Evolutionary conservation across 2,888 invertebrate species (phyloP).

Genomic region (Synergus gifuensis): DNA sequence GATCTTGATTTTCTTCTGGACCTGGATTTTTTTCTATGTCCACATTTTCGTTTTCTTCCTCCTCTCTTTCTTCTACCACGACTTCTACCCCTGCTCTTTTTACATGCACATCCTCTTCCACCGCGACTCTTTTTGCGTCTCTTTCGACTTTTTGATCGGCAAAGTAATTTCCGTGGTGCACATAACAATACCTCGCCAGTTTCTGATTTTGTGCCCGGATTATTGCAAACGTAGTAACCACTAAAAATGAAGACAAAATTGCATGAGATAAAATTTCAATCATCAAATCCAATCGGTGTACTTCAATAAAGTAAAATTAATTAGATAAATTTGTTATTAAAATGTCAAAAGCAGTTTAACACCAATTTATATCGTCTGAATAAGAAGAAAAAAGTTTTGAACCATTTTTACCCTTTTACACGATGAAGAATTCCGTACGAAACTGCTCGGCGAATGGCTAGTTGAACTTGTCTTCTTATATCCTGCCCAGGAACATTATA

Average conservation of each 20-base stretch:
- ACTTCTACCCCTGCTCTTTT: too few species aligned
- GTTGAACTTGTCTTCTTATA: constrained; percentile 65
- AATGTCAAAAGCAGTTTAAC: neutral
- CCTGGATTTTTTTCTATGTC: constrained; percentile 26
- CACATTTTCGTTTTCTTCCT: neutral
- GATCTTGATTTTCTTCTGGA: constrained; percentile 33
- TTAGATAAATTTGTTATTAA: constrained; percentile 3
- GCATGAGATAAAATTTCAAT: too few species aligned
- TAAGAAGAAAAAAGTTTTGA: too few species aligned
- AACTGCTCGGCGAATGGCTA: constrained; percentile 70
- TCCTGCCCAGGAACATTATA: constrained; percentile 65
- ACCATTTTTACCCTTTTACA: constrained; percentile 68
- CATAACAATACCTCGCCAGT: neutral
- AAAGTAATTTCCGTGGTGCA: neutral
- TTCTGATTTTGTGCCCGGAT: neutral
- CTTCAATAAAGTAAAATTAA: neutral
- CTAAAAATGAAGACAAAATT: constrained; percentile 50
- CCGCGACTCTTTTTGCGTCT: neutral
- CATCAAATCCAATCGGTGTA: neutral
- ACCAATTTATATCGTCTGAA: too few species aligned
- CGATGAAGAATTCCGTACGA: constrained; percentile 72
- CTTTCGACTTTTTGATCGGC: neutral
- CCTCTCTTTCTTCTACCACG: too few species aligned
- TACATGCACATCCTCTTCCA: neutral
- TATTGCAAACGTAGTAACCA: constrained; percentile 64